Conservation (phyloP, 2,888 invertebrate species). For the Macaria notata region DNA sequence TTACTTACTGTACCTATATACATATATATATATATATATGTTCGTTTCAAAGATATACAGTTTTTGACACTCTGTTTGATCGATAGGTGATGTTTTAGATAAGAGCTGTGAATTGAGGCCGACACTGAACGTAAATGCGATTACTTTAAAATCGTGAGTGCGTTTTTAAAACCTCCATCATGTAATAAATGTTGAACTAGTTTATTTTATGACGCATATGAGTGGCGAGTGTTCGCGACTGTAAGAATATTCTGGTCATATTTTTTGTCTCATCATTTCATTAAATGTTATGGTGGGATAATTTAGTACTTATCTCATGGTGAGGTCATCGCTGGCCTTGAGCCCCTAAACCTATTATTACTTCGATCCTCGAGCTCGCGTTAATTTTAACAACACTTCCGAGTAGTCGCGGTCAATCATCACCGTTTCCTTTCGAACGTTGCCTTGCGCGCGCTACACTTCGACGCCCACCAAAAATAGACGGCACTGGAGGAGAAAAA, state of each 20-base stretch:
- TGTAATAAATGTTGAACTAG: slow-evolving; percentile 11
- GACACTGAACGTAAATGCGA: slow-evolving; percentile 40
- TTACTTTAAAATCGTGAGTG: slow-evolving; percentile 38
- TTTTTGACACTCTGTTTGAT: slow-evolving; percentile 46
- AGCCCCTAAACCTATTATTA: slow-evolving; percentile 39
- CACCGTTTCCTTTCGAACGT: slow-evolving; percentile 49
- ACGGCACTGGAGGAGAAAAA: slow-evolving; percentile 61
- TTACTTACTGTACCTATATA: too few species aligned
- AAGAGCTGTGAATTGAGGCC: slow-evolving; percentile 56
- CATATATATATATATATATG: too few species aligned
- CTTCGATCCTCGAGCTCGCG: slow-evolving; percentile 35
- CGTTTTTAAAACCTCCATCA: slow-evolving; percentile 24
- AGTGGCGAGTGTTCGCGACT: background rate
- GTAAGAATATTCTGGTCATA: background rate
- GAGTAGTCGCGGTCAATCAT: slow-evolving; percentile 54
- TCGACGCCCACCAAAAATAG: slow-evolving; percentile 64
- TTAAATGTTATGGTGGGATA: slow-evolving; percentile 1
- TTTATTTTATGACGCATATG: slow-evolving; percentile 14
- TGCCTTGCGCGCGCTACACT: slow-evolving; percentile 46
- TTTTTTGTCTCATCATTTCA: background rate
- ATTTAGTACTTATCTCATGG: slow-evolving; percentile 27
- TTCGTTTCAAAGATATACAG: slow-evolving; percentile 2
- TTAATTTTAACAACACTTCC: slow-evolving; percentile 51
- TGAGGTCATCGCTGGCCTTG: slow-evolving; percentile 42
- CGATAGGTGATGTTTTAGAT: slow-evolving; percentile 64